These are phyloP conservation scores for Nycticorax nycticorax DNA, from an alignment of 2,113 vertebrate genomes.

Conservation along the genomic window DNA sequence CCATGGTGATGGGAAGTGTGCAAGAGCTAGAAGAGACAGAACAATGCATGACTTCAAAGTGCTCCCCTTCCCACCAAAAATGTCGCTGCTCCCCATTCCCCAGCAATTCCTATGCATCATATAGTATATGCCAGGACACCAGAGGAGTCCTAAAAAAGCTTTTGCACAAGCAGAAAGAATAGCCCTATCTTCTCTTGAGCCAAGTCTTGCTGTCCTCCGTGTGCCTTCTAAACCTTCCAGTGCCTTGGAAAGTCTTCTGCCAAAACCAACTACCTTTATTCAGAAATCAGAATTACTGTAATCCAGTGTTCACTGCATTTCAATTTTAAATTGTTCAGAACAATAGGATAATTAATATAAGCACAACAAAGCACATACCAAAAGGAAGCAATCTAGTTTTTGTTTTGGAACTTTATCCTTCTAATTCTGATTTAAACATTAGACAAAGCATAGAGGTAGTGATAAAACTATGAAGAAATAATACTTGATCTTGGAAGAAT, in stretches of 20 bases:
- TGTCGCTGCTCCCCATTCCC: background rate
- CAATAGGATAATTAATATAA: background rate
- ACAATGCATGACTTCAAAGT: conserved; percentile 58
- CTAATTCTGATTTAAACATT: background rate
- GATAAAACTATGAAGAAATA: background rate
- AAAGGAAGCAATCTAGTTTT: background rate
- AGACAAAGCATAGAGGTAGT: background rate
- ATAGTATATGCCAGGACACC: background rate
- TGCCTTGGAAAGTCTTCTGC: background rate
- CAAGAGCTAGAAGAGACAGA: conserved; percentile 30
- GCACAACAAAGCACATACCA: background rate
- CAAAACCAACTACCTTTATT: background rate
- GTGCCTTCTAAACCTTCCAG: background rate
- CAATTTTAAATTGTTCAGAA: background rate
- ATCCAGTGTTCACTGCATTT: background rate
- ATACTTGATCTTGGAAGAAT: background rate
- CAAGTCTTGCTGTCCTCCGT: background rate
- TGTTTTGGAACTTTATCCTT: background rate
- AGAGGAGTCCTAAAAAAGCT: background rate
- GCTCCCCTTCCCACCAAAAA: conserved; percentile 39
- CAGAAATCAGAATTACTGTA: background rate
- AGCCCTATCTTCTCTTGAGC: background rate
- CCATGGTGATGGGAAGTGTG: conserved; percentile 55
- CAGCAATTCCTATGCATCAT: background rate
- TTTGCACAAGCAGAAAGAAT: background rate